Evolutionary conservation across 2,113 vertebrate genomes (phyloP).

Genomic region (Hypomesus transpacificus): DNA sequence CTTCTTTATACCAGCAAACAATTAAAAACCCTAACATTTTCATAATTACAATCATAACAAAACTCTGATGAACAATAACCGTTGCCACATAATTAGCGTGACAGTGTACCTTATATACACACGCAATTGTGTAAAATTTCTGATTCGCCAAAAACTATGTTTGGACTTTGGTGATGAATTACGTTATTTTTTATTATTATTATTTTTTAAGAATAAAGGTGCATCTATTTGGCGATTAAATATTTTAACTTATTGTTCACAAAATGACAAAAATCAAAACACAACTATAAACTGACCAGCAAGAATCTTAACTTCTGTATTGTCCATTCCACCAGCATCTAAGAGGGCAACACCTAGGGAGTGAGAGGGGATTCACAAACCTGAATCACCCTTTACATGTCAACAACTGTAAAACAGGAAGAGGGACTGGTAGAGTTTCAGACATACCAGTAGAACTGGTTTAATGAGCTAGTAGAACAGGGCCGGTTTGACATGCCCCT

Average conservation of each 20-base stretch:
- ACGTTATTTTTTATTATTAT: constrained; percentile 39
- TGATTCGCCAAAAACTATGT: constrained; percentile 28
- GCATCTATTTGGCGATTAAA: constrained; percentile 39
- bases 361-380: no score
- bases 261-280: constrained; percentile 3
- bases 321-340: no score
- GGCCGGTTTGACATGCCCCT: background rate
- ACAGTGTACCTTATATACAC: constrained; percentile 67
- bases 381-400: no score
- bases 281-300: background rate
- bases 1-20: constrained; percentile 33
- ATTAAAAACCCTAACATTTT: constrained; percentile 22
- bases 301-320: background rate
- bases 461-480: no score
- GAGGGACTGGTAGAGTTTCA: no score
- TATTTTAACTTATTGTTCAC: constrained; percentile 20
- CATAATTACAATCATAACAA: constrained; percentile 23
- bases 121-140: constrained; percentile 46
- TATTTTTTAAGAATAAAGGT: constrained; percentile 42
- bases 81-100: constrained; percentile 47
- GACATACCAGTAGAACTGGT: no score
- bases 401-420: no score
- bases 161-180: constrained; percentile 60
- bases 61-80: constrained; percentile 32
- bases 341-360: no score